Base-by-base conservation (phyloP, 2,113 vertebrate genomes). In the Rhizomys pruinosus region DNA sequence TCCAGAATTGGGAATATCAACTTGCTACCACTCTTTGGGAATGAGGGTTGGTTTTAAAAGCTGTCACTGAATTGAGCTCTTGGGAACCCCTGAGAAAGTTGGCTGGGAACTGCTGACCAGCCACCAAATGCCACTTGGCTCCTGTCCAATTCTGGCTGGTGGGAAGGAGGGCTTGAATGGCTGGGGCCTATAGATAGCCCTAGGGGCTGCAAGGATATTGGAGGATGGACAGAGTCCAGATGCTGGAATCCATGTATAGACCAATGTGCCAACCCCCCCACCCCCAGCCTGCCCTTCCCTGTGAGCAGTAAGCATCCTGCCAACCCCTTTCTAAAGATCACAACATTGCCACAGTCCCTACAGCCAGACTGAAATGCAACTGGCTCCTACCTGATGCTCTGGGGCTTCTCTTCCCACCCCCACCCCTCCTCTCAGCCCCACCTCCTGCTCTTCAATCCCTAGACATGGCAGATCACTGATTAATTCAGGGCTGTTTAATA, bases 401-500 rank as follows among this genome's bases (percentile, higher is more conserved):
- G 29, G 64, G 64, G 47, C 12, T 27, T 72, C 93, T 95, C 94
- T 81, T 78, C 78, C 15, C 37, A 72, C 93, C 76, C 85, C 59
- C 84, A 96, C 84, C 94, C 82, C 61, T 73, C 27, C 69, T 97
- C 94, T 95, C 68, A 63, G 22, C 85, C 91, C 94, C 81, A 96
- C 96, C 96, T 94, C n/a, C 93, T 95, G 96, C 87, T 97, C 97
- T 93, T 47, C 94, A 96, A 91, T 97, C 96, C 96, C 95, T 95
- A 97, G 89, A 87, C 94, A 79, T 97, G 97, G 97, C 98, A 98
- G 97, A 97, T 98, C 98, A 90, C 98, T 98, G 98, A 98, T 98
- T 98, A 98, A 98, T 98, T 98, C 98, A 98, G 97, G 97, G 92
- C 97, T 97, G 95, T 98, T 98, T 98, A 98, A 98, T 98, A 98